Evolutionary conservation across 2,888 invertebrate genomes (phyloP).

Genomic region (Chamaedrilus cognettii): DNA sequence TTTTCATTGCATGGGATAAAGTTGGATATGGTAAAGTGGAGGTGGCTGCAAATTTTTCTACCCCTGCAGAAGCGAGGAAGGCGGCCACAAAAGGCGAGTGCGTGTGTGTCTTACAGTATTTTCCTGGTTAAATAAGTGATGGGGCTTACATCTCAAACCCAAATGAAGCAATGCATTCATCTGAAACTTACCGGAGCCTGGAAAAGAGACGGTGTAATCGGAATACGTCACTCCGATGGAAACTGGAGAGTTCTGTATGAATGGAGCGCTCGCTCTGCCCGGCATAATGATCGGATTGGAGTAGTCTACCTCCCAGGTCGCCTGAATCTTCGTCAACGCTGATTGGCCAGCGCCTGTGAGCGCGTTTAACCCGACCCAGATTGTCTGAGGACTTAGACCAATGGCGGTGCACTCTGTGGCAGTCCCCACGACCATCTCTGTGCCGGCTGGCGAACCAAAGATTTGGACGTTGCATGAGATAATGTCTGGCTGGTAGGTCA

Average conservation of each 20-base stretch:
- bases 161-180: too few relatives aligned
- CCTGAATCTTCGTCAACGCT: slow-evolving; percentile 7
- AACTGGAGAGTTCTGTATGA: slow-evolving; percentile 3
- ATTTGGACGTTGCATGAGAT: slow-evolving; percentile 7
- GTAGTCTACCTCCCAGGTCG: slow-evolving; percentile 10
- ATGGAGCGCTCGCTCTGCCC: slow-evolving; percentile 3
- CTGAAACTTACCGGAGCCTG: slow-evolving; percentile 10
- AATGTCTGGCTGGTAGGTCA: slow-evolving; percentile 12
- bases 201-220: slow-evolving; percentile 3
- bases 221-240: slow-evolving; percentile 13
- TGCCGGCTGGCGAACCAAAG: slow-evolving; percentile 10
- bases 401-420: slow-evolving; percentile 15
- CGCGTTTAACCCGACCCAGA: slow-evolving; percentile 6
- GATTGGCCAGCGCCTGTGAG: background rate
- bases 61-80: too few relatives aligned
- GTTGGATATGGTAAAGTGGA: too few relatives aligned
- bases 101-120: too few relatives aligned
- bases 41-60: too few relatives aligned
- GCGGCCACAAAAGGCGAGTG: too few relatives aligned
- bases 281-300: slow-evolving; percentile 6
- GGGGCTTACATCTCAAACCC: too few relatives aligned
- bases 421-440: slow-evolving; percentile 3
- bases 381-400: slow-evolving; percentile 9
- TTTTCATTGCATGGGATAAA: too few relatives aligned
- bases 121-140: too few relatives aligned